Evolutionary conservation across 1,140 invertebrate species (phyloP).

Genomic region (Ephestia elutella): DNA sequence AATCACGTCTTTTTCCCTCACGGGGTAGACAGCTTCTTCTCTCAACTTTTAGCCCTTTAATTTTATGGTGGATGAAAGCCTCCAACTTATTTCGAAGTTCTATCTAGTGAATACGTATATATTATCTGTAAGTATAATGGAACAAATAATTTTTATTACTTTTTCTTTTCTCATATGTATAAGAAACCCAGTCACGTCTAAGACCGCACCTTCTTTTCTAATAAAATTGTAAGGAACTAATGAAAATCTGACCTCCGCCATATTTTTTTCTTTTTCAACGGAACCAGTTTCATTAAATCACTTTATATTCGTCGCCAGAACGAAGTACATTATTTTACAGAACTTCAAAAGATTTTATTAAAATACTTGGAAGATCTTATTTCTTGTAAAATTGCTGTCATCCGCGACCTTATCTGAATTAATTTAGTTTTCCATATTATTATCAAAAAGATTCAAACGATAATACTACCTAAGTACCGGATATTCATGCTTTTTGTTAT

Average conservation of each 20-base stretch:
- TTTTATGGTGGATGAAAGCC: no score
- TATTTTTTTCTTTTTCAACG: slow-evolving; percentile 7
- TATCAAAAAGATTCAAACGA: no score
- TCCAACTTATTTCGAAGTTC: no score
- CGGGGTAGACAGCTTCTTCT: no score
- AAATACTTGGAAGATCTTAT: background rate
- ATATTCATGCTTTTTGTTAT: no score
- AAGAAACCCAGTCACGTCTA: background rate
- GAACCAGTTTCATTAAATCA: slow-evolving; percentile 2
- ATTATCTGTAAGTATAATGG: no score
- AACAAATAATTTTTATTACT: background rate
- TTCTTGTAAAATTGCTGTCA: no score
- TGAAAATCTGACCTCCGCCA: slow-evolving; percentile 7
- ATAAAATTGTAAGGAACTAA: slow-evolving; percentile 8
- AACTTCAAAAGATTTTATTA: background rate
- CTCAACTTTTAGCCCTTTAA: no score
- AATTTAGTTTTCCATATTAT: no score
- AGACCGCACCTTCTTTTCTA: slow-evolving; percentile 7
- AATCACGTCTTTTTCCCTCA: no score
- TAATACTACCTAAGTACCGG: no score
- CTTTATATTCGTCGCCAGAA: background rate
- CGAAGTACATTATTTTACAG: background rate
- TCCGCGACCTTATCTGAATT: no score
- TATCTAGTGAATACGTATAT: background rate
- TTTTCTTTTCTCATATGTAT: background rate